Evolutionary conservation across 2,797 vertebrate genomes (phyloP).

Genomic region (Meda fulgida): DNA sequence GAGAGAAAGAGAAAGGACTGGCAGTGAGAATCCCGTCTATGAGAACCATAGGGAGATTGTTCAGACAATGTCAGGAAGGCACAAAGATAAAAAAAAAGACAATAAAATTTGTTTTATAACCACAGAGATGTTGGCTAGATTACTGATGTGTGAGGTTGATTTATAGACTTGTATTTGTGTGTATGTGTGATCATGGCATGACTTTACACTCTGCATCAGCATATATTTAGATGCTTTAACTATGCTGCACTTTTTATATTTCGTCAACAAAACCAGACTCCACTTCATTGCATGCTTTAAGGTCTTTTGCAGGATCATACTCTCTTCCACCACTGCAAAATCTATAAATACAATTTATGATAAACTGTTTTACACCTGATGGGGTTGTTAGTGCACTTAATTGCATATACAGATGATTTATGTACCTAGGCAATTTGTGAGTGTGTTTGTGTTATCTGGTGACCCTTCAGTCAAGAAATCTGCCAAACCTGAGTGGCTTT

Average conservation of each 20-base stretch:
- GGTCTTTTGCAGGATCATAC: constrained; percentile 18
- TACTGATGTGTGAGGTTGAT: constrained; percentile 7
- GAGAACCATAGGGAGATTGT: background rate
- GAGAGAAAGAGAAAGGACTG: constrained; percentile 13
- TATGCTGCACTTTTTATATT: constrained; percentile 18
- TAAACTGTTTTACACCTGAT: background rate
- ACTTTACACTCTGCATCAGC: background rate
- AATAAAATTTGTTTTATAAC: constrained; percentile 2
- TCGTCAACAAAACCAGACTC: constrained; percentile 30
- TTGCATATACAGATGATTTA: background rate
- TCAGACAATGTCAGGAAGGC: constrained; percentile 12
- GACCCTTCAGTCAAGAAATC: constrained; percentile 56
- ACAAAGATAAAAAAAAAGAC: constrained; percentile 8
- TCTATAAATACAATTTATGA: constrained; percentile 13
- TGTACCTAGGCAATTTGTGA: background rate
- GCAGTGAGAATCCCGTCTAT: background rate
- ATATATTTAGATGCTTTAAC: constrained; percentile 9
- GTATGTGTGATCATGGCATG: background rate
- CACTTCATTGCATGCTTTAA: constrained; percentile 9
- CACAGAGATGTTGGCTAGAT: constrained; percentile 7
- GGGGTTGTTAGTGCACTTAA: background rate
- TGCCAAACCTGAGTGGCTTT: constrained; percentile 44
- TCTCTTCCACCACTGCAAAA: background rate
- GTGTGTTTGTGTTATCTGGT: constrained; percentile 58
- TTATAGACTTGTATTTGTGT: constrained; percentile 21